phyloP scores from a whole-genome alignment of 2,888 invertebrate species.

The Lamproptera curius region DNA sequence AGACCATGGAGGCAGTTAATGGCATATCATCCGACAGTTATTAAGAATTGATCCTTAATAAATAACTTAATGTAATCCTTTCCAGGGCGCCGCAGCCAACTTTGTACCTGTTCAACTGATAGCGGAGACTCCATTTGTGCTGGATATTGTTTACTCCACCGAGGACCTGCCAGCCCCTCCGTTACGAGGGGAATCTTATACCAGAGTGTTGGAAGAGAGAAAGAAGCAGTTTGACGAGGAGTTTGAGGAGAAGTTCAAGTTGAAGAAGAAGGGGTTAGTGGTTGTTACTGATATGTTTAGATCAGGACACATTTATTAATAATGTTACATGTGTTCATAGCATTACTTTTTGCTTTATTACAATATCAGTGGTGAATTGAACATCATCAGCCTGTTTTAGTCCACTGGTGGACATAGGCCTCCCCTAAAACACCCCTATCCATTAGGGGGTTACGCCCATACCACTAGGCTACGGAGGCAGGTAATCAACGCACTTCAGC shows the following conservation, averaged over 20 bases:
- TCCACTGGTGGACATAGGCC: no score
- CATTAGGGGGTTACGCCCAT: no score
- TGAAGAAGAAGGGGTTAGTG: constrained; percentile 83
- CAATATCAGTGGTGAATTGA: no score
- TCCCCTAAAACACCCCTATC: no score
- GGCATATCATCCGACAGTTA: not conserved
- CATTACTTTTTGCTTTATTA: no score
- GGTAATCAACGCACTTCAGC: no score
- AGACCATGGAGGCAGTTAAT: no score
- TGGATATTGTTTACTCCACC: constrained; percentile 92
- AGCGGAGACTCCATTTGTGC: constrained; percentile 86
- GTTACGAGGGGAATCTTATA: constrained; percentile 81
- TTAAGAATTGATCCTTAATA: not conserved
- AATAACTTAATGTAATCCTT: constrained; percentile 3
- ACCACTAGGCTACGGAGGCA: no score
- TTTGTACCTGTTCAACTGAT: constrained; percentile 88
- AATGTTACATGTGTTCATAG: no score
- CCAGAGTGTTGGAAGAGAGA: constrained; percentile 79
- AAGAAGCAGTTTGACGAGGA: constrained; percentile 82
- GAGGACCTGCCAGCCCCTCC: constrained; percentile 78
- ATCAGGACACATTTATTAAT: no score
- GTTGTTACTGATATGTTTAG: no score
- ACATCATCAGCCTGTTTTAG: no score
- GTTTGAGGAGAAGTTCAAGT: constrained; percentile 89
- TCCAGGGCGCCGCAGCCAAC: constrained; percentile 77